Conservation (phyloP, 2,888 invertebrate genomes). For the Eutolmus rufibarbis region DNA sequence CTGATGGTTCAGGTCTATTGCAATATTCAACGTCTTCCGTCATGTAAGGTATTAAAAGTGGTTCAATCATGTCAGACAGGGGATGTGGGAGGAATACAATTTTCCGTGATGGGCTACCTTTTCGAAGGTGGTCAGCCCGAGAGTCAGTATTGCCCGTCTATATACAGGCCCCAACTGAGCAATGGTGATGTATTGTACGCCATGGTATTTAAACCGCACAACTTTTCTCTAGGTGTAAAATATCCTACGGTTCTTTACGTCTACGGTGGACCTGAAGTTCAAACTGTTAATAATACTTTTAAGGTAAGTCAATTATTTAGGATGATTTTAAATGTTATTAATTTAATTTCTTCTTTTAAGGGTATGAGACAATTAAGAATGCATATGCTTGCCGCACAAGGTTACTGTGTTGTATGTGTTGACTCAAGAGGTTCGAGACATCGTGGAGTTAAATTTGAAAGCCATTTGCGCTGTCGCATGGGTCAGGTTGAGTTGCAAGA, state of each 20-base stretch:
- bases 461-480: slow-evolving; percentile 87
- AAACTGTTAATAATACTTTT: slow-evolving; percentile 94
- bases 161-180: slow-evolving; percentile 73
- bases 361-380: slow-evolving; percentile 89
- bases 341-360: slow-evolving; percentile 60
- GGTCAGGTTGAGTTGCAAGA: slow-evolving; percentile 93
- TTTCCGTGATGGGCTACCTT: slow-evolving; percentile 75
- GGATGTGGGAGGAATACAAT: slow-evolving; percentile 72
- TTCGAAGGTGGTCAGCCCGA: slow-evolving; percentile 70
- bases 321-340: background rate
- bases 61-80: slow-evolving; percentile 69
- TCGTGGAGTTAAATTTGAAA: slow-evolving; percentile 90
- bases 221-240: slow-evolving; percentile 66
- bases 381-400: slow-evolving; percentile 94
- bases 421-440: slow-evolving; percentile 96
- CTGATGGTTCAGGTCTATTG: slow-evolving; percentile 85
- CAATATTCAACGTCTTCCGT: slow-evolving; percentile 80
- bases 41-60: slow-evolving; percentile 78
- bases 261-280: slow-evolving; percentile 98
- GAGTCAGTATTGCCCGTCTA: slow-evolving; percentile 73
- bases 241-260: slow-evolving; percentile 96
- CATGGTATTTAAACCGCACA: slow-evolving; percentile 88
- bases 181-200: slow-evolving; percentile 80
- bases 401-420: slow-evolving; percentile 94
- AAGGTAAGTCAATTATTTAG: slow-evolving; percentile 68